Percentiles rank a stretch among this genome's conserved stretches.
These are phyloP conservation scores for Sphaerophoria rueppellii DNA, from an alignment of 2,888 invertebrate genomes.

Conservation along the genomic window DNA sequence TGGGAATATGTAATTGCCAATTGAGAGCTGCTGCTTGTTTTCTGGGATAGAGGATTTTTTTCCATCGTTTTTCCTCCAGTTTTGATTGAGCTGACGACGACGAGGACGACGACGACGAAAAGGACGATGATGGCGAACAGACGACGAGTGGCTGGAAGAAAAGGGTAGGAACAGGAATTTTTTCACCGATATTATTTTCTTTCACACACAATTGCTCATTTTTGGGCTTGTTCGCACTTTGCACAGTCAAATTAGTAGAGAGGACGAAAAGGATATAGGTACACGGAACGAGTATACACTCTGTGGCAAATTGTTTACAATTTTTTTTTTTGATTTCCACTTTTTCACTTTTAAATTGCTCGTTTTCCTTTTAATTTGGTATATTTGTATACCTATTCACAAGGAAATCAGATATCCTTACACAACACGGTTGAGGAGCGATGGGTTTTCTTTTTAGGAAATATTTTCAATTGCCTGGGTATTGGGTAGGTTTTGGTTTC, in stretches of 20 bases:
- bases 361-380: neutral
- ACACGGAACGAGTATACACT: neutral
- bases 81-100: slow-evolving; percentile 17
- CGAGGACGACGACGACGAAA: neutral
- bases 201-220: slow-evolving; percentile 47
- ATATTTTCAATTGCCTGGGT: slow-evolving; percentile 59
- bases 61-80: neutral
- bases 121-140: too few relatives aligned
- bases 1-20: slow-evolving; percentile 68
- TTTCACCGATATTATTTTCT: neutral
- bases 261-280: slow-evolving; percentile 3
- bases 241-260: neutral
- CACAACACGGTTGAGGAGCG: slow-evolving; percentile 33
- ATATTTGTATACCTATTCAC: neutral
- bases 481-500: slow-evolving; percentile 57
- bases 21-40: slow-evolving; percentile 63
- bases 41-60: slow-evolving; percentile 65
- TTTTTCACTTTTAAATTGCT: slow-evolving; percentile 18
- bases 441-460: slow-evolving; percentile 25
- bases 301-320: slow-evolving; percentile 14
- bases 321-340: neutral
- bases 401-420: slow-evolving; percentile 40
- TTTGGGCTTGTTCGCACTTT: slow-evolving; percentile 28
- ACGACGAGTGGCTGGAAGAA: slow-evolving; percentile 26
- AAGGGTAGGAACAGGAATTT: slow-evolving; percentile 32